phyloP scores from a whole-genome alignment of 2,888 invertebrate species.

The Ischnura elegans region DNA sequence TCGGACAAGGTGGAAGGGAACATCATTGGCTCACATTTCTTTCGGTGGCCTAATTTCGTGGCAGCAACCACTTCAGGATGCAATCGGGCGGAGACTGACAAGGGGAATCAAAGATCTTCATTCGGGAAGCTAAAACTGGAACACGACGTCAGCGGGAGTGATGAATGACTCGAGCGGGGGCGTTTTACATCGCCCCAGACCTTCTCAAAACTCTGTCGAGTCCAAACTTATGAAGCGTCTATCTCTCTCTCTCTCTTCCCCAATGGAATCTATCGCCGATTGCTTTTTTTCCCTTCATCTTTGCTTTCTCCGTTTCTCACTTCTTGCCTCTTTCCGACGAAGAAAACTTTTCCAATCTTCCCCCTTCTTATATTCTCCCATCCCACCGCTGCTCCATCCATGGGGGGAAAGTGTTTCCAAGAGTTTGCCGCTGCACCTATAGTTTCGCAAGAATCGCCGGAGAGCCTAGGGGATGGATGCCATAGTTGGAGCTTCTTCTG shows the following conservation, averaged over 20 bases:
- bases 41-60: background rate
- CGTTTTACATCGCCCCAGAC: background rate
- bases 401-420: background rate
- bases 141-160: background rate
- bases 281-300: background rate
- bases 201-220: too few species aligned
- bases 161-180: background rate
- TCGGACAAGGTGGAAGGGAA: too few species aligned
- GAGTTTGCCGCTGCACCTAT: background rate
- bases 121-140: background rate
- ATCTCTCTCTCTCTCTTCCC: too few species aligned
- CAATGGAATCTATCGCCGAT: background rate
- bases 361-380: background rate
- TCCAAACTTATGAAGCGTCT: background rate
- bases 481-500: background rate
- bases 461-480: background rate
- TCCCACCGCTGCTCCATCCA: background rate
- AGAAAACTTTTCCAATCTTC: constrained; percentile 12
- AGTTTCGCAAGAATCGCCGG: background rate
- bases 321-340: background rate
- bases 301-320: constrained; percentile 14
- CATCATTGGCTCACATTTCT: too few species aligned
- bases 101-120: background rate
- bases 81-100: background rate
- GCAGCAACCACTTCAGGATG: background rate